Evolutionary conservation across 2,888 invertebrate species (phyloP), one percentile per base, ranked within the genome.

Genomic region (Epirrhoe alternata): DNA sequence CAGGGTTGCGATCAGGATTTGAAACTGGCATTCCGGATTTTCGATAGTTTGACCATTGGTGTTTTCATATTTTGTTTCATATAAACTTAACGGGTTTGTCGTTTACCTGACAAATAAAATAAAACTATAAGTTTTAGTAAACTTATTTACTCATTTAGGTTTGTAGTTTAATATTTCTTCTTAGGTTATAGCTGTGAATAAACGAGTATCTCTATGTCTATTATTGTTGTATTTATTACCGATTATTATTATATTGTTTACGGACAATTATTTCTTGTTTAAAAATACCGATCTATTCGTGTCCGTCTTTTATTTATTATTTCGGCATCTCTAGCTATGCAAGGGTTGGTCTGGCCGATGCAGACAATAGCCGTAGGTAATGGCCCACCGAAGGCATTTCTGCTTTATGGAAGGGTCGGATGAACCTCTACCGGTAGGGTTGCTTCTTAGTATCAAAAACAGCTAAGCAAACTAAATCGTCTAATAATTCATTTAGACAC

Each of bases 281-380:
- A n/a, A n/a, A n/a, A n/a, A n/a, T n/a, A n/a, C n/a, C n/a, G n/a
- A n/a, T n/a, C n/a, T 49, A 16, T 30, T 14, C 55, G 55, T 54
- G 35, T 8, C 24, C 16, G 24, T 53, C 16, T 14, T 47, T 47
- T 5, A 50, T 42, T 12, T 49, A 58, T 64, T 54, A 58, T 49
- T 16, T 51, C 47, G 33, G 31, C 53, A 51, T 24, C 61, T 30
- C 80, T 81, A 78, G 42, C 72, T 78, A 72, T 61, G 78, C 79
- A 88, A 89, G 89, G 90, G 90, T 88, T 87, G 87, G 83, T 85
- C 84, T 85, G 86, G 85, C 81, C 82, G 81, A 86, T 79, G 81
- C 88, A 86, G 86, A 92, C 91, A 91, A 90, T 90, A 76, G 77
- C 83, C 78, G 82, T 74, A 86, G 87, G 87, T 87, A 88, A 91